Base-by-base conservation (phyloP, 1,140 invertebrate species). In the Drosophila paulistorum region DNA sequence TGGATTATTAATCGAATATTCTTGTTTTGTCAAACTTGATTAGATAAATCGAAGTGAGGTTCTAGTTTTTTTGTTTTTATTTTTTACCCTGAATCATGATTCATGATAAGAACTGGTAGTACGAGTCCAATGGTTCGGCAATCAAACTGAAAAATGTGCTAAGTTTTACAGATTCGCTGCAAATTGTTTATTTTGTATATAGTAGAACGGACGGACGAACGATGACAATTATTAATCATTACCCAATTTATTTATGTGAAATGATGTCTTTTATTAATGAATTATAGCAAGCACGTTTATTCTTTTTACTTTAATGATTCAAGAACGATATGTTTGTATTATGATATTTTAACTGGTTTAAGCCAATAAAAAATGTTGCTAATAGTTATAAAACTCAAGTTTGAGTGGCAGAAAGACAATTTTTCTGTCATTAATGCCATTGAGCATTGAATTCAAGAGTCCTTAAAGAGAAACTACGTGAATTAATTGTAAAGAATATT, bases 1-100 rank as follows among this genome's bases (percentile, higher is more conserved):
- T 58, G 55, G 30, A 33, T 58, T 51, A 51, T 51, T 37, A 59
- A 59, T 59, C 57, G 57, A 59, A 59, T 59, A 59, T 59, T 59
- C 57, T 59, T 59, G 57, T 59, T 59, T 59, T 59, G 33, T 14
- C 33, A 59, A 37, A 17, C 35, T 33, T 59, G 57, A 59, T 59
- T 59, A 59, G 57, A 59, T 59, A 59, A 59, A 59, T 59, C 57
- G 57, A 59, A 33, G 33, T 59, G 14, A 59, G 35, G 30, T 59
- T 58, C 26, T 58, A 1, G 10, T 39, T 11, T 13, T 35, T 37
- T 59, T 59, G n/a, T 37, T 37, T 58, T 58, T 10, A 17, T 37
- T 17, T 14, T 3, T 14, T 57, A 5, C 57, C 20, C 30, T 3
- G 33, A 23, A 20, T 11, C 10, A 23, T 23, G 45, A 51, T 51